A percentile compares a stretch with the other conserved stretches of the same genome.
Conservation (phyloP, 2,888 invertebrate species). For the Argyresthia goedartella region DNA sequence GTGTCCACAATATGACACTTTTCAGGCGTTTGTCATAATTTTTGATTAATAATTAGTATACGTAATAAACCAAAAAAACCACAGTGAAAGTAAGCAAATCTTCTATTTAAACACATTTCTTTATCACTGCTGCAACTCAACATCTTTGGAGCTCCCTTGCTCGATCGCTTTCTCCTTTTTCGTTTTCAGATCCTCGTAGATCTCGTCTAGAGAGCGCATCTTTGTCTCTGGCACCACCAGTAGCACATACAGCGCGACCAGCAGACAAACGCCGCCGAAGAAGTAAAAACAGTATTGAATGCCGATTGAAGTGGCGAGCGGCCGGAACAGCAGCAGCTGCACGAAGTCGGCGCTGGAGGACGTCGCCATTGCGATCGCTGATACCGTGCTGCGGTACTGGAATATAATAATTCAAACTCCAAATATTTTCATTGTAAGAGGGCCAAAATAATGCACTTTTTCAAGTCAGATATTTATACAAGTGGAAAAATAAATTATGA, state of each 20-base stretch:
- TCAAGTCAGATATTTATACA: no score
- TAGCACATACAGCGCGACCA: slow-evolving; percentile 16
- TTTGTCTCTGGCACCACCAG: slow-evolving; percentile 22
- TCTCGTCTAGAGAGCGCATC: slow-evolving; percentile 18
- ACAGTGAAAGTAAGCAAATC: no score
- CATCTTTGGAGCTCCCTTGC: neutral
- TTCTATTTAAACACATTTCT: no score
- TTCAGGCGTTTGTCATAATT: no score
- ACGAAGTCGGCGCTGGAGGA: slow-evolving; percentile 18
- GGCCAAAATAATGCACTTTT: neutral
- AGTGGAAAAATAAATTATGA: no score
- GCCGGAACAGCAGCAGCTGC: slow-evolving; percentile 21
- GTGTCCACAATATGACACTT: no score
- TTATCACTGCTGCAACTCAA: no score
- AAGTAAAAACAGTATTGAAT: slow-evolving; percentile 20
- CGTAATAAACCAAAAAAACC: no score
- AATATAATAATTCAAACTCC: slow-evolving; percentile 11
- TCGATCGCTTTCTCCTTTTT: slow-evolving; percentile 13
- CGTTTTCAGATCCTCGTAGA: slow-evolving; percentile 18
- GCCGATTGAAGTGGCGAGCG: slow-evolving; percentile 16
- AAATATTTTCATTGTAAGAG: no score
- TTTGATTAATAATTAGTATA: no score
- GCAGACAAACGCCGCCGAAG: slow-evolving; percentile 19
- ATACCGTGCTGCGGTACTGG: slow-evolving; percentile 22
- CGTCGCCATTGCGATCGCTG: slow-evolving; percentile 20